phyloP scores from a whole-genome alignment of 2,888 invertebrate species.

The Eudemis profundana region DNA sequence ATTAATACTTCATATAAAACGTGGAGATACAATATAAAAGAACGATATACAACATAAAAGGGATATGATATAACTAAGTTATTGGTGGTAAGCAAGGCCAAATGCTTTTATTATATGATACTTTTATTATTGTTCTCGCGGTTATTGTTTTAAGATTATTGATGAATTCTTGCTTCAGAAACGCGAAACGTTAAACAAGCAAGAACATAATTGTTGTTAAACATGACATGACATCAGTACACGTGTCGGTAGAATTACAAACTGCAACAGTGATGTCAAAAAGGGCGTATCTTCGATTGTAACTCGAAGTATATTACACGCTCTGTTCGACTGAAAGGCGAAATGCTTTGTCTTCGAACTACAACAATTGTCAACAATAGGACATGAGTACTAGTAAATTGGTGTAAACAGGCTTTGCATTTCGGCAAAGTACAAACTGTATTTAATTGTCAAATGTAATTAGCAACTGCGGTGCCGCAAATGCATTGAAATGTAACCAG shows the following conservation, averaged over 20 bases:
- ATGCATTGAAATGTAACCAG: slow-evolving; percentile 30
- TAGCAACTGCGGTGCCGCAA: slow-evolving; percentile 8
- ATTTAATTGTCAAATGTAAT: neutral
- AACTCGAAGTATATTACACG: neutral
- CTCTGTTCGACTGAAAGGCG: neutral
- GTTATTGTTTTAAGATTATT: slow-evolving; percentile 33
- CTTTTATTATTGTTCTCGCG: slow-evolving; percentile 19
- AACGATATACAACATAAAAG: slow-evolving; percentile 24
- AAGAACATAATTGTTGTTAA: slow-evolving; percentile 29
- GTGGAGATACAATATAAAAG: slow-evolving; percentile 11
- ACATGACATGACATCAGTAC: slow-evolving; percentile 14
- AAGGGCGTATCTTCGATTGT: neutral
- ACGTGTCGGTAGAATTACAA: slow-evolving; percentile 12
- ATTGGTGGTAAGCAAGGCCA: slow-evolving; percentile 23
- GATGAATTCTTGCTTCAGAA: slow-evolving; percentile 33
- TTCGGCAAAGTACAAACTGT: slow-evolving; percentile 1
- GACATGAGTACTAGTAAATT: too few species aligned
- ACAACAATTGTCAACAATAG: neutral
- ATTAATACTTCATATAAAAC: slow-evolving; percentile 31
- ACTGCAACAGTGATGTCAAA: slow-evolving; percentile 4
- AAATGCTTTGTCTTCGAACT: neutral
- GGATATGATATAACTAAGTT: slow-evolving; percentile 10
- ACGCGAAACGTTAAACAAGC: slow-evolving; percentile 22
- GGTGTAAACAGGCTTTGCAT: slow-evolving; percentile 1
- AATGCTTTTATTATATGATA: slow-evolving; percentile 15